Base-by-base conservation (phyloP, 1,140 invertebrate species). In the Arion vulgaris region DNA sequence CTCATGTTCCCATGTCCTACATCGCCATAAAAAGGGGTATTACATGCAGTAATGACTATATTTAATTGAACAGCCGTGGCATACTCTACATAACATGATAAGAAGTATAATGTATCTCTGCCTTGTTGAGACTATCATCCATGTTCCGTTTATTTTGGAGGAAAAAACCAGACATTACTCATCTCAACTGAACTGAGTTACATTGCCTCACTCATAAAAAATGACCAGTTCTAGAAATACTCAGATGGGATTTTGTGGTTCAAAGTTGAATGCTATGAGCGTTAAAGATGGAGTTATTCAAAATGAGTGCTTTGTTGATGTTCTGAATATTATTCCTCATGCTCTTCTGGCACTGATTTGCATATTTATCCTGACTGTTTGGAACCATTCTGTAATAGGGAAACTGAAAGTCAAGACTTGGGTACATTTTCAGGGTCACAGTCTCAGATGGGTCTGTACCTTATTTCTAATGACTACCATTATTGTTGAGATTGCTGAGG, bases 221-320 rank as follows among this genome's bases (percentile, higher is more conserved):
- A 45, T 45, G 41, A 7, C 41, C 5, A 45, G 41, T 45, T 45
- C 41, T 45, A 45, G 41, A 15, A 45, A 15, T n/a, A 32, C 28
- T 19, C 86, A 74, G 34, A 87, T 89, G 87, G 88, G 87, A 39
- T 91, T 91, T 73, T 91, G 90, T 85, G 90, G 90, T 28, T 86
- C 86, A 7, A 80, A 85, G 69, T 62, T 85, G 26, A 85, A 87
- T 74, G 88, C 89, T 4, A 84, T 88, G 32, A 89, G 89, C 78
- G 90, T 91, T 28, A 85, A 86, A 28, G 84, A 88, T 1, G 90
- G 90, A 2, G 89, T 91, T 28, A 78, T 91, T 49, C 86, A 85
- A n/a, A 90, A 91, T 74, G 87, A 89, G 73, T 91, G 90, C 74
- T 91, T 89, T 82, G 86, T 91, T 32, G 90, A 91, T 85, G 88